These are phyloP conservation scores for Hymenopus coronatus DNA, from an alignment of 2,888 invertebrate species.

Conservation along the genomic window DNA sequence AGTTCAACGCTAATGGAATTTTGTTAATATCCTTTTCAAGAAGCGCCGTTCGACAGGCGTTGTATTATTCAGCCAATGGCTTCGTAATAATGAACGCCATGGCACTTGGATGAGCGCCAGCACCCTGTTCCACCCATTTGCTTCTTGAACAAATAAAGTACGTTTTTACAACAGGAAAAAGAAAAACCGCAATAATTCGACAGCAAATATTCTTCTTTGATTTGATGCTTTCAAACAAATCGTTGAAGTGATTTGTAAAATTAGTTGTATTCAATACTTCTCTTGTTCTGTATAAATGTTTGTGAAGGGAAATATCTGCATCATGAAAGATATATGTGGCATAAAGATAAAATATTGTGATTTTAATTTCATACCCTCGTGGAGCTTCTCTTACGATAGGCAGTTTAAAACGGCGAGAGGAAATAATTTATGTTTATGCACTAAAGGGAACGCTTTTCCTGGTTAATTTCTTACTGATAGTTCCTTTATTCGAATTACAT, in stretches of 20 bases:
- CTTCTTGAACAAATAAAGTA: neutral
- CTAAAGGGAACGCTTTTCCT: no score
- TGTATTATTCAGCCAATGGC: slow-evolving; percentile 7
- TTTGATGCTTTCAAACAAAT: neutral
- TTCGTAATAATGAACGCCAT: neutral
- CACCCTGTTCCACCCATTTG: neutral
- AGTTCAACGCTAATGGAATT: slow-evolving; percentile 15
- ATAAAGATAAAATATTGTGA: no score
- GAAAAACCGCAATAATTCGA: neutral
- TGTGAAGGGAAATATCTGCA: no score
- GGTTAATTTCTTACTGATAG: no score
- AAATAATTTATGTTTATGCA: no score
- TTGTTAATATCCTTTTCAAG: slow-evolving; percentile 22
- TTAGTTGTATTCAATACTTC: neutral
- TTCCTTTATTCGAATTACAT: no score
- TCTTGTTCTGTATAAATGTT: neutral
- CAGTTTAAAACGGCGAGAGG: no score
- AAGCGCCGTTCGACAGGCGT: slow-evolving; percentile 7
- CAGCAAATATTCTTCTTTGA: neutral
- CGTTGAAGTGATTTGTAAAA: neutral
- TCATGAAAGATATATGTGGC: no score
- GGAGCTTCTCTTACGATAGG: no score
- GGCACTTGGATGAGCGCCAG: neutral
- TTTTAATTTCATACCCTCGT: no score
- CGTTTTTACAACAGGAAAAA: neutral